Conservation (phyloP, 2,797 vertebrate species). For the Onychomys torridus region DNA sequence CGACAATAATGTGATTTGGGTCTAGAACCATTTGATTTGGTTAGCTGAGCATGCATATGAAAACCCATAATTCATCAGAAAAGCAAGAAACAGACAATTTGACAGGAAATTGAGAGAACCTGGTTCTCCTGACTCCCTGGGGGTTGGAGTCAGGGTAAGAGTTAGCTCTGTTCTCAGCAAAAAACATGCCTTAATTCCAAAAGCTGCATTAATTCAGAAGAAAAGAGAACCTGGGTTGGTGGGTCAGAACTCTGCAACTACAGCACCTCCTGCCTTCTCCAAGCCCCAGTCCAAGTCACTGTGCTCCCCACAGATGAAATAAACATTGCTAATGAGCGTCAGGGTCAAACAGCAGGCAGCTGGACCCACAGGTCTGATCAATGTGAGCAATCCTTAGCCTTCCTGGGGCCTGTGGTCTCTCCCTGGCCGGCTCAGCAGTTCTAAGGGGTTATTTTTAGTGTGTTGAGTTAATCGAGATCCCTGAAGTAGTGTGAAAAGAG, state of each 20-base stretch:
- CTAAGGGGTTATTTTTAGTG: constrained; percentile 75
- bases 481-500: constrained; percentile 61
- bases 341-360: constrained; percentile 16
- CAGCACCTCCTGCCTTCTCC: background rate
- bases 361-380: constrained; percentile 54
- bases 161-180: background rate
- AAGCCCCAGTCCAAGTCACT: background rate
- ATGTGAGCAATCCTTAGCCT: constrained; percentile 65
- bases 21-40: constrained; percentile 84
- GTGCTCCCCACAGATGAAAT: background rate
- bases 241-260: background rate
- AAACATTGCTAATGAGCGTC: constrained; percentile 72
- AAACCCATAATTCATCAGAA: constrained; percentile 85
- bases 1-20: constrained; percentile 83
- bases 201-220: constrained; percentile 12
- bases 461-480: constrained; percentile 71
- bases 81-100: constrained; percentile 74
- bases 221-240: background rate
- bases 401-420: background rate
- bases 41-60: constrained; percentile 82
- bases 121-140: background rate
- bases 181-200: background rate
- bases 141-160: background rate
- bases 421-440: constrained; percentile 45
- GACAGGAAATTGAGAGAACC: constrained; percentile 56